Conservation (phyloP, 2,888 invertebrate genomes). For the Strigamia maritima region DNA sequence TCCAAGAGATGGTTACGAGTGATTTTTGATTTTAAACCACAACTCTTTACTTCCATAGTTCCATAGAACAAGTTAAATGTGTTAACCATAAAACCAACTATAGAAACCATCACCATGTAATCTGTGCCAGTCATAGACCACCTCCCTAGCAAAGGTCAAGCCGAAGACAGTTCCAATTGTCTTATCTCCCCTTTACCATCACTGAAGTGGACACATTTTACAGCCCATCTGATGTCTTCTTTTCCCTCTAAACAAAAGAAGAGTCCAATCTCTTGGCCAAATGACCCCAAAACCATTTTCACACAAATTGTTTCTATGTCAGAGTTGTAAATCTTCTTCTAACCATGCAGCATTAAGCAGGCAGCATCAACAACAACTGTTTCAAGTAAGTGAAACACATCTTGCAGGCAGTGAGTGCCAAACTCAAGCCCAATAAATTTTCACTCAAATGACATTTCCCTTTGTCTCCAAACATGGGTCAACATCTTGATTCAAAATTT, state of each 20-base stretch:
- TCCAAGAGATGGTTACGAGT: too few species aligned
- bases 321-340: neutral
- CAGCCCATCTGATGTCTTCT: slow-evolving; percentile 19
- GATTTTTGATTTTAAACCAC: too few species aligned
- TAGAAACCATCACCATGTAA: neutral
- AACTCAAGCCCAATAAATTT: neutral
- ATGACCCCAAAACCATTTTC: slow-evolving; percentile 21
- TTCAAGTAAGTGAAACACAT: neutral
- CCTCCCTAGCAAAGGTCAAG: neutral
- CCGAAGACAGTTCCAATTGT: slow-evolving; percentile 12
- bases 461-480: neutral
- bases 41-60: neutral
- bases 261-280: neutral
- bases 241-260: neutral
- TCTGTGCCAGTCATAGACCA: neutral
- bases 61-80: neutral
- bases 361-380: neutral
- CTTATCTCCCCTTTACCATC: neutral
- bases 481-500: too few species aligned
- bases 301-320: slow-evolving; percentile 21
- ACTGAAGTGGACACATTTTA: neutral
- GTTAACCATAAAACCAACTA: neutral
- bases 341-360: neutral
- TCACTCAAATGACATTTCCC: neutral
- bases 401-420: neutral